phyloP scores from a whole-genome alignment of 2,113 vertebrate species.

The Nibea coibor region DNA sequence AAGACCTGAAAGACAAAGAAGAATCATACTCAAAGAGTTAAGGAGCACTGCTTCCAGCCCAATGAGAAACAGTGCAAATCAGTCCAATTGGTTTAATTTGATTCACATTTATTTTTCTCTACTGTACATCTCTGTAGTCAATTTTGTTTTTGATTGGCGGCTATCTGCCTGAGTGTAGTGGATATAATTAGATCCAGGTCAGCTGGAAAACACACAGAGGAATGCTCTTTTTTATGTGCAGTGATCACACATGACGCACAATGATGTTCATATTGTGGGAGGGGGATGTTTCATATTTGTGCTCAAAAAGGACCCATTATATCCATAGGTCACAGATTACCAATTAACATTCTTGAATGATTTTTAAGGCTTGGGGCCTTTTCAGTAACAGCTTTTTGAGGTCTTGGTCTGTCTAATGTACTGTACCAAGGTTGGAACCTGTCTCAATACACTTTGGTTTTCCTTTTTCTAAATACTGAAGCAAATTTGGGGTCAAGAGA shows the following conservation, averaged over 20 bases:
- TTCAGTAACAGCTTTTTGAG: conserved; percentile 11
- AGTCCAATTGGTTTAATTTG: not conserved
- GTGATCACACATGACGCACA: conserved; percentile 37
- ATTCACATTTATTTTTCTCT: not conserved
- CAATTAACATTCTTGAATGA: not conserved
- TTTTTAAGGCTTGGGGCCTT: not conserved
- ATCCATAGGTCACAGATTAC: conserved; percentile 27
- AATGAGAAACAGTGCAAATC: not conserved
- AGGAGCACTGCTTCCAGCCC: not conserved
- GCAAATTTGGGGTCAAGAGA: not conserved
- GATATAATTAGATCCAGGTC: conserved; percentile 70
- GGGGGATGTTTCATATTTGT: conserved; percentile 39
- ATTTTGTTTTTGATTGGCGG: not conserved
- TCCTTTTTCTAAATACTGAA: not conserved
- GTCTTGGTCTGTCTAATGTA: not conserved
- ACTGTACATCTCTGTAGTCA: not conserved
- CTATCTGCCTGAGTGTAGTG: conserved; percentile 30
- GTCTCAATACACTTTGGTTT: not conserved
- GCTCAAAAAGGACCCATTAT: conserved; percentile 45
- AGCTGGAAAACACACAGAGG: conserved; percentile 60
- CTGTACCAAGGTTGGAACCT: not conserved
- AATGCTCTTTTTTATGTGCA: conserved; percentile 56
- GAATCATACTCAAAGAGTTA: not conserved
- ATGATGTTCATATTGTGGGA: conserved; percentile 15
- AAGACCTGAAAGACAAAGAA: conserved; percentile 32